These are phyloP conservation scores for Gnatocerus cornutus DNA, from an alignment of 2,888 invertebrate genomes.

Conservation along the genomic window DNA sequence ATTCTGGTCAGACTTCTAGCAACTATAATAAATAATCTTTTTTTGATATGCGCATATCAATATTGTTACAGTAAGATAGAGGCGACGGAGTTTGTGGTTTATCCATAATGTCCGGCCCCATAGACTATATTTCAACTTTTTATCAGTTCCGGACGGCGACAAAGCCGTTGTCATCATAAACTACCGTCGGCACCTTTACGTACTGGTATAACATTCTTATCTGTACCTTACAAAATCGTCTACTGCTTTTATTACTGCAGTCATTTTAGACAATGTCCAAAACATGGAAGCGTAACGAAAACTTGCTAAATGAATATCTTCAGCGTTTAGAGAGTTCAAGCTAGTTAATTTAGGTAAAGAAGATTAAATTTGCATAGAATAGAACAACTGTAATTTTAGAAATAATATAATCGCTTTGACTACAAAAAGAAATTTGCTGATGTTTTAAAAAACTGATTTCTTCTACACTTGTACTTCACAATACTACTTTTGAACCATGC, in stretches of 20 bases:
- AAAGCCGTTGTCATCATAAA: conserved; percentile 55
- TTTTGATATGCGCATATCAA: not conserved
- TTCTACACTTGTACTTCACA: too few species aligned
- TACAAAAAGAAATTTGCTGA: too few species aligned
- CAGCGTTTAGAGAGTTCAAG: too few species aligned
- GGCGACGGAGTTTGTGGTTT: conserved; percentile 42
- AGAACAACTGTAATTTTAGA: too few species aligned
- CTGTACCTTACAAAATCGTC: conserved; percentile 41
- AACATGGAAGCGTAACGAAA: conserved; percentile 1
- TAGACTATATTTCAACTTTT: conserved; percentile 54
- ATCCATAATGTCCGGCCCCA: conserved; percentile 50
- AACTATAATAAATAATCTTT: not conserved
- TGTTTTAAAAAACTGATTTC: too few species aligned
- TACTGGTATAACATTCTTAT: conserved; percentile 43
- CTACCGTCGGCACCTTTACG: conserved; percentile 50
- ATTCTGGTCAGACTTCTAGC: not conserved
- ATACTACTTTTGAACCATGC: too few species aligned
- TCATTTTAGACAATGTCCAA: conserved; percentile 14
- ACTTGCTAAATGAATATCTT: too few species aligned
- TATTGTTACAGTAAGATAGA: conserved; percentile 33
- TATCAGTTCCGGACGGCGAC: conserved; percentile 55
- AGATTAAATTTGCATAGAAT: too few species aligned
- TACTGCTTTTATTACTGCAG: conserved; percentile 24
- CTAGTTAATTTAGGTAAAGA: too few species aligned
- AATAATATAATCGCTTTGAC: too few species aligned